Conservation (phyloP, 2,888 invertebrate species). For the Ophion obscuratus region DNA sequence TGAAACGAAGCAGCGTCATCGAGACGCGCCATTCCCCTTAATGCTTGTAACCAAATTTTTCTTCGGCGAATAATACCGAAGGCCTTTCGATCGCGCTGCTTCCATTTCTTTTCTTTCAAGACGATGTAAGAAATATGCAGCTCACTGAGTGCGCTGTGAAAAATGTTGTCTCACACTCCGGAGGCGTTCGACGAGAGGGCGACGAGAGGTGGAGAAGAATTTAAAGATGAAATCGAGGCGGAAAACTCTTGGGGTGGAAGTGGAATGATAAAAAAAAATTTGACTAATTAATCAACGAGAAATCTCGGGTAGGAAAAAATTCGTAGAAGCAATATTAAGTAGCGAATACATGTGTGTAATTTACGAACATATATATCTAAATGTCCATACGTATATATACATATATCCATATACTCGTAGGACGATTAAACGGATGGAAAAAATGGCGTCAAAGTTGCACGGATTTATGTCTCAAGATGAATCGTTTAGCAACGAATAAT, state of each 20-base stretch:
- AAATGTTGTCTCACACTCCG: conserved; percentile 21
- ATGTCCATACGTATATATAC: conserved; percentile 33
- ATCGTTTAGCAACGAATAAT: conserved; percentile 41
- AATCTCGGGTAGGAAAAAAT: conserved; percentile 64
- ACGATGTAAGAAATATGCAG: conserved; percentile 40
- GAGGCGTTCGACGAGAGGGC: conserved; percentile 61
- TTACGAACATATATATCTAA: conserved; percentile 46
- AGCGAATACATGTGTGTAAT: conserved; percentile 37
- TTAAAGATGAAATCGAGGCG: conserved; percentile 71
- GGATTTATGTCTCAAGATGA: conserved; percentile 39
- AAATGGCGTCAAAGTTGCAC: conserved; percentile 45
- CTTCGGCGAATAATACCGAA: conserved; percentile 20
- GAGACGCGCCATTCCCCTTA: conserved; percentile 21
- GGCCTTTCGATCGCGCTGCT: conserved; percentile 34
- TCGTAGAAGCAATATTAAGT: conserved; percentile 78
- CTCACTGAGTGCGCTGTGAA: not conserved
- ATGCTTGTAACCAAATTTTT: conserved; percentile 11
- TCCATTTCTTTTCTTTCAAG: not conserved
- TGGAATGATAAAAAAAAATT: conserved; percentile 58
- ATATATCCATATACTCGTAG: conserved; percentile 51
- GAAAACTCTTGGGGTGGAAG: conserved; percentile 71
- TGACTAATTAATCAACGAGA: conserved; percentile 43
- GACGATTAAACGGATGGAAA: conserved; percentile 25
- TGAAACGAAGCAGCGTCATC: conserved; percentile 19
- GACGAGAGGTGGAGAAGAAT: conserved; percentile 49